Conservation (phyloP, 2,797 vertebrate genomes). For the Aphelocoma californica region DNA sequence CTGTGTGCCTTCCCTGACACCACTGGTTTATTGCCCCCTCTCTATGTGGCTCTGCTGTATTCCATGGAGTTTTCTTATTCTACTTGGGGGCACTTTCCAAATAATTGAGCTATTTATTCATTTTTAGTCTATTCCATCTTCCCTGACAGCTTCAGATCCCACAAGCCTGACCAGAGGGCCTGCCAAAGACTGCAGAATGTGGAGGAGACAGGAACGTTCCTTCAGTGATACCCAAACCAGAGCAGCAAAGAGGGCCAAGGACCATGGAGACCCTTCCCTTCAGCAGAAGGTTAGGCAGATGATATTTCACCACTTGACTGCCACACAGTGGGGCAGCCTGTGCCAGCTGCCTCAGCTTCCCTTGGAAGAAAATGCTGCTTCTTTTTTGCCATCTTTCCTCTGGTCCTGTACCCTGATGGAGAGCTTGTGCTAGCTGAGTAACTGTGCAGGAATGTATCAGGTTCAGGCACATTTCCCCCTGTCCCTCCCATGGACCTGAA, state of each 20-base stretch:
- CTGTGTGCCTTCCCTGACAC: fast-evolving
- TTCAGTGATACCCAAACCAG: not conserved
- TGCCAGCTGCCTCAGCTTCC: fast-evolving
- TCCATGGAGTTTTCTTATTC: not conserved
- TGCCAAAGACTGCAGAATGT: not conserved
- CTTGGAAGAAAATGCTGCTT: not conserved
- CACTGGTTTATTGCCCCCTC: not conserved
- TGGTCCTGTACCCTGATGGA: fast-evolving
- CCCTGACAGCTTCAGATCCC: not conserved
- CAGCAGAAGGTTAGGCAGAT: fast-evolving
- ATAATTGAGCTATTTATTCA: not conserved
- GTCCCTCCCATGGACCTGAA: not conserved
- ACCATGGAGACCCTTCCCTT: not conserved
- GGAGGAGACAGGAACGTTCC: not conserved
- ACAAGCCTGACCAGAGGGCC: not conserved
- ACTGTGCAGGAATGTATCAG: not conserved
- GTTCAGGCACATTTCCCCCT: not conserved
- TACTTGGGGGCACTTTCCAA: not conserved
- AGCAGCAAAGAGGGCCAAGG: not conserved
- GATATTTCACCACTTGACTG: not conserved
- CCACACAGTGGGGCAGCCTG: not conserved
- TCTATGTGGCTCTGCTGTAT: not conserved
- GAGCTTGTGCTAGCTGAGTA: fast-evolving
- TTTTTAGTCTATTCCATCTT: not conserved
- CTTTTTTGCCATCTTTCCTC: not conserved